Percentiles rank a stretch among this genome's conserved stretches.
Evolutionary conservation across 2,888 invertebrate species (phyloP).

Genomic region (Drosophila percnosoma): DNA sequence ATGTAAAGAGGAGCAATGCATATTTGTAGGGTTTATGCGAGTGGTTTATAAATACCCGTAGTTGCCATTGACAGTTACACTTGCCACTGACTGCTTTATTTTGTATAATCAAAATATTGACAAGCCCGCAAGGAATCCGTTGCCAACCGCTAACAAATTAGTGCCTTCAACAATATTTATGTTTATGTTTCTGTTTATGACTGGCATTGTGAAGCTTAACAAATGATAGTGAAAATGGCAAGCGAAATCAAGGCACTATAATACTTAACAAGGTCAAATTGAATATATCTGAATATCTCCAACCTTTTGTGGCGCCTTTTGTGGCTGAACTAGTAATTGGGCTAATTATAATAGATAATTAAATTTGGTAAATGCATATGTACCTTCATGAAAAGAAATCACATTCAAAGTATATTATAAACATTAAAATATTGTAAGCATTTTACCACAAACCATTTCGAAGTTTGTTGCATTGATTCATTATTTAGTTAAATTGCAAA

Average conservation of each 20-base stretch:
- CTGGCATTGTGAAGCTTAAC: constrained; percentile 1
- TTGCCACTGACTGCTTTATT: constrained; percentile 42
- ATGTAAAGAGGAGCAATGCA: constrained; percentile 35
- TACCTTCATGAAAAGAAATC: background rate
- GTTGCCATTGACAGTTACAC: constrained; percentile 59
- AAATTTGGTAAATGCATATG: background rate
- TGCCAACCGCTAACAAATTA: constrained; percentile 44
- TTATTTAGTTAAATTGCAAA: background rate
- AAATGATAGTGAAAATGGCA: background rate
- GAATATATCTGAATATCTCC: background rate
- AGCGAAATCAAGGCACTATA: background rate
- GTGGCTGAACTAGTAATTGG: background rate
- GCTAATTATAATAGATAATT: background rate
- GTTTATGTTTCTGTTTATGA: constrained; percentile 15
- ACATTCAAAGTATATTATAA: background rate
- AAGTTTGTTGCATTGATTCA: background rate
- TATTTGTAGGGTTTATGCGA: constrained; percentile 48
- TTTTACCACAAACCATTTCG: background rate
- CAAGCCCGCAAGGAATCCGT: constrained; percentile 21
- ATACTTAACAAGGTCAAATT: constrained; percentile 43
- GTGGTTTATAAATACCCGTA: constrained; percentile 34
- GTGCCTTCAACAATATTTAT: constrained; percentile 28
- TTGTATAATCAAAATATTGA: constrained; percentile 54
- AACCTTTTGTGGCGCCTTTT: background rate
- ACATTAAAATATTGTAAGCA: background rate